Conservation (phyloP, 2,797 vertebrate species). For the Danionella dracula region DNA sequence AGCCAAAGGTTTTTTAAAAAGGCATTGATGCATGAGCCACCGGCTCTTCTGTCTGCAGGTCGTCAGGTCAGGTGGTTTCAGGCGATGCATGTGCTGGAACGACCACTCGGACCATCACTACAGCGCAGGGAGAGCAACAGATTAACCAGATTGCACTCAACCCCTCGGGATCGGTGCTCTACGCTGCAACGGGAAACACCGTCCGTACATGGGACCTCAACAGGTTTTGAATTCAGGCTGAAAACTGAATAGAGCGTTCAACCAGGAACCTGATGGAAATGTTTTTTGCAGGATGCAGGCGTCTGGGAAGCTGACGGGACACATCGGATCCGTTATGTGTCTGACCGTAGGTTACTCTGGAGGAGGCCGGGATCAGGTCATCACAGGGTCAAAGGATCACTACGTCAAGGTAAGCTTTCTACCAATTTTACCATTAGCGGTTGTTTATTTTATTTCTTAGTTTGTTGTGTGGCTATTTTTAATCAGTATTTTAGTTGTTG, state of each 20-base stretch:
- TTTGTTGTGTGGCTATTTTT: too few species aligned
- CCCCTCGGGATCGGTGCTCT: slow-evolving; percentile 80
- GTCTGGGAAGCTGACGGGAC: slow-evolving; percentile 86
- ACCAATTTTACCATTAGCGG: too few species aligned
- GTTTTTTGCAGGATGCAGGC: slow-evolving; percentile 84
- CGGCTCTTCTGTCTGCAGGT: slow-evolving; percentile 60
- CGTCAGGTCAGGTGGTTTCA: slow-evolving; percentile 89
- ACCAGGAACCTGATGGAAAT: too few species aligned
- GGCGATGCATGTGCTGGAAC: slow-evolving; percentile 84
- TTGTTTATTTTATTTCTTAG: too few species aligned
- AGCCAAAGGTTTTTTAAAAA: too few species aligned
- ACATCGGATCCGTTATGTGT: slow-evolving; percentile 96
- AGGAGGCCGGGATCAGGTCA: slow-evolving; percentile 86
- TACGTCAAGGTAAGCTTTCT: slow-evolving; percentile 86
- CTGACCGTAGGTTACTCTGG: slow-evolving; percentile 85
- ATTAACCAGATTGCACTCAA: slow-evolving; percentile 96
- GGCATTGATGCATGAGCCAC: too few species aligned
- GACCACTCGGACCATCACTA: slow-evolving; percentile 80
- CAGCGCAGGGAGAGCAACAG: slow-evolving; percentile 88
- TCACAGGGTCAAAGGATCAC: slow-evolving; percentile 98
- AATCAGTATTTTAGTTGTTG: too few species aligned
- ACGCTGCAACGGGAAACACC: slow-evolving; percentile 84
- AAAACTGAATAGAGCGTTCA: too few species aligned
- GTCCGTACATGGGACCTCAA: slow-evolving; percentile 94
- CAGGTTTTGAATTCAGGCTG: slow-evolving; percentile 71